Conservation (phyloP, 2,797 vertebrate genomes). For the Bryconaethiops microstoma region DNA sequence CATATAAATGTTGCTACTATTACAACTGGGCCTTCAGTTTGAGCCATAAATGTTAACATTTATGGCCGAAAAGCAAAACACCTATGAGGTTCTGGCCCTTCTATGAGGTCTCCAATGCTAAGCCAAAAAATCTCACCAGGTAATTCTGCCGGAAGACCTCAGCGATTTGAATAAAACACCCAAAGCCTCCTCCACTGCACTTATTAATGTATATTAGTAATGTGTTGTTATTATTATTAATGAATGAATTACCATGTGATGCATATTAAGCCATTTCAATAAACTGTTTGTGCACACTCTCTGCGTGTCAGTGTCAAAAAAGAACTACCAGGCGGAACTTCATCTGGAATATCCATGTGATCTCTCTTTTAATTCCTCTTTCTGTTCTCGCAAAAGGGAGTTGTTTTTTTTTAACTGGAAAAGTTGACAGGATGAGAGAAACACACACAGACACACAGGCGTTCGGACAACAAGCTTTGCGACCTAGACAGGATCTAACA, state of each 20-base stretch:
- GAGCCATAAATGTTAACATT: too few species aligned
- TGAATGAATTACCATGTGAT: background rate
- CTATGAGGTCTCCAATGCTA: too few species aligned
- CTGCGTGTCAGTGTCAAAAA: background rate
- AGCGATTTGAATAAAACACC: too few species aligned
- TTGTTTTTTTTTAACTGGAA: constrained; percentile 1
- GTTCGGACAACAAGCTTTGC: background rate
- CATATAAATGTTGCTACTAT: too few species aligned
- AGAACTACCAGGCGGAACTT: background rate
- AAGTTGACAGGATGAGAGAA: background rate
- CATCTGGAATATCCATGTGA: background rate
- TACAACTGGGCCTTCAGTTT: too few species aligned
- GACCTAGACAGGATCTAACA: background rate
- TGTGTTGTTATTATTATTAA: constrained; percentile 8
- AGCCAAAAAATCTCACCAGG: too few species aligned
- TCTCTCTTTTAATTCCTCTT: constrained; percentile 52
- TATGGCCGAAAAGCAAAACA: too few species aligned
- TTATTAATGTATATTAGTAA: background rate
- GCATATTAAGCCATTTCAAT: background rate
- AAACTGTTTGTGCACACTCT: background rate
- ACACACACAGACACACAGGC: background rate
- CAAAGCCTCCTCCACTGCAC: too few species aligned
- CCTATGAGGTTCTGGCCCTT: too few species aligned
- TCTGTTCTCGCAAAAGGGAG: constrained; percentile 40
- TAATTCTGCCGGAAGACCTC: background rate